Evolutionary conservation across 1,140 invertebrate genomes (phyloP), one percentile per base, ranked within the genome.

Genomic region (Wiebesia pumilae): DNA sequence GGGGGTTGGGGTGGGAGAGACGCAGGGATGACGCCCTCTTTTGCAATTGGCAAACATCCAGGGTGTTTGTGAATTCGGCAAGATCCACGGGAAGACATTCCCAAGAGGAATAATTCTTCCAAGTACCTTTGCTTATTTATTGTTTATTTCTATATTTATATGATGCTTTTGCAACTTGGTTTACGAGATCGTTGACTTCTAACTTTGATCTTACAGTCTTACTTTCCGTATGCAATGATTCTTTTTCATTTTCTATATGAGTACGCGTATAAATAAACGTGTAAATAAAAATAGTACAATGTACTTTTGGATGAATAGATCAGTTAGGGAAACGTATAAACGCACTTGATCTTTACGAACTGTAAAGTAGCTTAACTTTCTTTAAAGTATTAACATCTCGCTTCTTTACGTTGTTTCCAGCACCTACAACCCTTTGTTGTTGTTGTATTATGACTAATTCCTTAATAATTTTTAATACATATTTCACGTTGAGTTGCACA

Each of bases 271-370:
- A n/a, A n/a, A n/a, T n/a, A n/a, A n/a, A n/a, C n/a, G n/a, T 71
- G 40, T 71, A 1, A 38, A 71, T 71, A 71, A 71, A 71, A 24
- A 24, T 43, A 75, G 27, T 62, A 27, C 27, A 27, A 62, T 62
- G n/a, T 75, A 43, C 24, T 21, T 24, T 9, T 1, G 43, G 3
- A 75, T 14, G 40, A 24, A 0, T 43, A 38, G 0, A 43, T 43
- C 19, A 43, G n/a, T 75, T 75, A 75, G 27, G 38, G 14, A 75
- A 73, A 75, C 16, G 14, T 75, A 75, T 75, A 73, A 73, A n/a
- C n/a, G n/a, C 12, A 9, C 35, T 73, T 40, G n/a, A 33, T 21
- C 38, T 75, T 43, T 43, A 75, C 14, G 30, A 75, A 21, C 38
- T n/a, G 71, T 75, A 43, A 75, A 14, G 0, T 75, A 43, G 3